Evolutionary conservation across 2,797 vertebrate species (phyloP).

Genomic region (Neoniphon sammara): DNA sequence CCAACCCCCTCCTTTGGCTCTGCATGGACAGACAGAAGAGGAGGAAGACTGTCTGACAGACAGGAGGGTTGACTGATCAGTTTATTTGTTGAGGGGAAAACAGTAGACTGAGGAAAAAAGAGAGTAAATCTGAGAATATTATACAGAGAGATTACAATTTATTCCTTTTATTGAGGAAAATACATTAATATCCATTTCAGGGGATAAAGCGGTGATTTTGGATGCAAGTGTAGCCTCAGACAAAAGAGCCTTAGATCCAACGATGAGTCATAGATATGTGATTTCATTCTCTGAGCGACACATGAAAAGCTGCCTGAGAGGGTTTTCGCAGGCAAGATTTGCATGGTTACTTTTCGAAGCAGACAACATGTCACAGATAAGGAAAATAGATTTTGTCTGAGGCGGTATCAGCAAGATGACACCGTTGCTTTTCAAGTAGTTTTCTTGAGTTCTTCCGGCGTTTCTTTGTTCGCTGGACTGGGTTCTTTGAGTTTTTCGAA

Average conservation of each 20-base stretch:
- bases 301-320: background rate
- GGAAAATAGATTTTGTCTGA: slow-evolving; percentile 5
- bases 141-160: background rate
- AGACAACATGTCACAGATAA: background rate
- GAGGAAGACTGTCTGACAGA: slow-evolving; percentile 83
- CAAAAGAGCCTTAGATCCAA: background rate
- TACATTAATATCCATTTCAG: background rate
- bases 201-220: background rate
- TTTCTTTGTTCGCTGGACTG: slow-evolving; percentile 9
- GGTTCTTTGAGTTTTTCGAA: slow-evolving; percentile 14
- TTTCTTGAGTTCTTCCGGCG: background rate
- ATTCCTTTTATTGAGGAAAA: slow-evolving; percentile 1
- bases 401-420: slow-evolving; percentile 9
- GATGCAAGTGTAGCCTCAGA: background rate
- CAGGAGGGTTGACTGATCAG: background rate
- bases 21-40: slow-evolving; percentile 79
- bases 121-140: background rate
- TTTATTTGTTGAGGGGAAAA: background rate
- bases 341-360: background rate
- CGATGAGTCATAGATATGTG: slow-evolving; percentile 2
- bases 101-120: background rate
- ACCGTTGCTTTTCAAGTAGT: slow-evolving; percentile 3
- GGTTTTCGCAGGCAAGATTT: background rate
- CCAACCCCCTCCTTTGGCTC: slow-evolving; percentile 77
- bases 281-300: background rate